Conservation (phyloP, 2,113 vertebrate genomes). For the Vidua macroura region DNA sequence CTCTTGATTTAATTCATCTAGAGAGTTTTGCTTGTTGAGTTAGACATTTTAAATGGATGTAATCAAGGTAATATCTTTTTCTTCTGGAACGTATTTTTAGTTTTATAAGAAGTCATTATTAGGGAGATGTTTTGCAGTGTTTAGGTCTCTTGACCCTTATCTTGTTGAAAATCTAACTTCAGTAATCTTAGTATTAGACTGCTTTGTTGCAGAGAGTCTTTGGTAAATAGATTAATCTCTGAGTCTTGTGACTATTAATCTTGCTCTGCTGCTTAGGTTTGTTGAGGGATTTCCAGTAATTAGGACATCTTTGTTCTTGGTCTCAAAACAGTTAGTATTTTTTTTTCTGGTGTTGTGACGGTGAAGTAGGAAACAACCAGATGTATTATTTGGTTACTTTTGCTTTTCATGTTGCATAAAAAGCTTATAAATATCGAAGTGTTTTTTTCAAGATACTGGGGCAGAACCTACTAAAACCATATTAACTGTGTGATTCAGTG, state of each 20-base stretch:
- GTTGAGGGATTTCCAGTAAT: slow-evolving; percentile 63
- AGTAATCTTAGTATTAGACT: slow-evolving; percentile 52
- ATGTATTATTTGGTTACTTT: background rate
- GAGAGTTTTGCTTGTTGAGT: background rate
- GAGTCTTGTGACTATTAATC: slow-evolving; percentile 65
- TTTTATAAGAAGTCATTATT: slow-evolving; percentile 19
- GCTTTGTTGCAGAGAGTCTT: slow-evolving; percentile 39
- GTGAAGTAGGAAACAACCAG: background rate
- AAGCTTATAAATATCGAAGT: background rate
- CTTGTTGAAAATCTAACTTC: slow-evolving; percentile 30
- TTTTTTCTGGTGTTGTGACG: background rate
- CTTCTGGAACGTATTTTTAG: background rate
- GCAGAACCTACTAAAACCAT: background rate
- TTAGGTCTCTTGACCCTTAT: slow-evolving; percentile 21
- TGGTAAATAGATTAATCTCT: slow-evolving; percentile 62
- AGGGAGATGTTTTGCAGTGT: slow-evolving; percentile 9
- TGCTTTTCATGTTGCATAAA: slow-evolving; percentile 29
- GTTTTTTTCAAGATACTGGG: background rate
- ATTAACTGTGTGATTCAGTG: background rate
- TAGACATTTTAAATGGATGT: background rate
- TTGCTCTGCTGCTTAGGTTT: slow-evolving; percentile 45
- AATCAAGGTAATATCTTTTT: background rate
- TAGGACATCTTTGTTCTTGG: slow-evolving; percentile 46
- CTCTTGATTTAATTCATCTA: background rate
- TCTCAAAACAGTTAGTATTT: slow-evolving; percentile 42